A percentile compares a stretch with the other conserved stretches of the same genome.
These are phyloP conservation scores for Pachycephus smyrnensis DNA, from an alignment of 2,888 invertebrate genomes.

Conservation along the genomic window DNA sequence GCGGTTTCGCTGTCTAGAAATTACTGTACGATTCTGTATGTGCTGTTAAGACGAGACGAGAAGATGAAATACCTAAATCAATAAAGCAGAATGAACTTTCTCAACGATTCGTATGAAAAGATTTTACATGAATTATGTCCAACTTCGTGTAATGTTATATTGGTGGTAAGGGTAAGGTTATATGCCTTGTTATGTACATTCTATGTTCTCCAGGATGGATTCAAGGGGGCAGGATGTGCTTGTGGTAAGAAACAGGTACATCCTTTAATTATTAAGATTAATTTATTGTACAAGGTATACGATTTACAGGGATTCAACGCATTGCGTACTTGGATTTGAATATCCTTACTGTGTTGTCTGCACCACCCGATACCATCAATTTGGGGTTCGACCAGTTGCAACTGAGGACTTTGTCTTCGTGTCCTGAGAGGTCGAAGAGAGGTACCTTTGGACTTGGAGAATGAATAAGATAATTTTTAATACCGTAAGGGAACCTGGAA, in stretches of 20 bases:
- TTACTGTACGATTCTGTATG: constrained; percentile 4
- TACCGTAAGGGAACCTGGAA: not conserved
- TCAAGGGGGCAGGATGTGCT: not conserved
- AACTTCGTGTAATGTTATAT: not conserved
- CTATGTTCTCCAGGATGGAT: not conserved
- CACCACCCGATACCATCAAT: constrained; percentile 89
- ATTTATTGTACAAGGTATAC: constrained; percentile 2
- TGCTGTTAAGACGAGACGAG: constrained; percentile 5
- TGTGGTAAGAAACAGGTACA: not conserved
- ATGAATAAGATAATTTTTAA: not conserved
- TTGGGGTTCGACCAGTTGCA: constrained; percentile 94
- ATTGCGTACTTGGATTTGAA: constrained; percentile 76
- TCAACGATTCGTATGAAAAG: constrained; percentile 5
- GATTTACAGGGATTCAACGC: constrained; percentile 29
- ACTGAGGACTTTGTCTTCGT: constrained; percentile 92
- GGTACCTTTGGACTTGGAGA: constrained; percentile 86
- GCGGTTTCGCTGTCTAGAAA: constrained; percentile 2
- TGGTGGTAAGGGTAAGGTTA: too few species aligned
- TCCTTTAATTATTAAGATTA: constrained; percentile 1
- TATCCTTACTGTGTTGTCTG: constrained; percentile 92
- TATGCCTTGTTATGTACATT: not conserved
- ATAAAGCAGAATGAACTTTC: constrained; percentile 10
- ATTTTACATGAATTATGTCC: constrained; percentile 8
- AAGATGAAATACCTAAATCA: constrained; percentile 1
- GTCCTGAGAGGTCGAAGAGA: constrained; percentile 91